Evolutionary conservation across 2,888 invertebrate species (phyloP).

Genomic region (Drosophila barbarae): DNA sequence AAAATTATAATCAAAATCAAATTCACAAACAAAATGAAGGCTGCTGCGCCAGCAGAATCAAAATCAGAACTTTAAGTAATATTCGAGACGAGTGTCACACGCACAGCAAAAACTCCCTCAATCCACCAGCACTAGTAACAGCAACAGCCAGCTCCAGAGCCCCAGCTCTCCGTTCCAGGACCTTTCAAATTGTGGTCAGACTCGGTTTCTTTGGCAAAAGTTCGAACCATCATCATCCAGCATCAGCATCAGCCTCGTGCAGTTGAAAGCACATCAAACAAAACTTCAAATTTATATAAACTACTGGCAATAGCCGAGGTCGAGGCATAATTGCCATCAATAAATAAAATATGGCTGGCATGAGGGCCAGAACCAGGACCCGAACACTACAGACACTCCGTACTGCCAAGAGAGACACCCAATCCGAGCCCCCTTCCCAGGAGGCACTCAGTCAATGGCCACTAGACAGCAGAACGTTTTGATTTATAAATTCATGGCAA

Average conservation of each 20-base stretch:
- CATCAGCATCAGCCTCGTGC: constrained; percentile 46
- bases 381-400: constrained; percentile 21
- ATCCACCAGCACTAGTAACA: background rate
- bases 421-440: constrained; percentile 26
- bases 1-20: constrained; percentile 50
- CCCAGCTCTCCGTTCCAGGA: constrained; percentile 31
- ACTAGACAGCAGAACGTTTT: constrained; percentile 68
- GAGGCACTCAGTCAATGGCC: constrained; percentile 45
- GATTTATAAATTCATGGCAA: constrained; percentile 73
- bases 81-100: constrained; percentile 37
- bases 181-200: constrained; percentile 72
- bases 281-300: constrained; percentile 66
- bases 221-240: constrained; percentile 54
- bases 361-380: constrained; percentile 19
- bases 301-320: constrained; percentile 73
- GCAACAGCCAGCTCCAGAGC: constrained; percentile 8
- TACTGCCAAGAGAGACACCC: constrained; percentile 35
- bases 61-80: constrained; percentile 57
- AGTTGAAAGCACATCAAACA: constrained; percentile 71
- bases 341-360: constrained; percentile 71
- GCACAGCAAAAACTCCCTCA: constrained; percentile 19
- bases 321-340: constrained; percentile 78
- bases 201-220: constrained; percentile 66
- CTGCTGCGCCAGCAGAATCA: constrained; percentile 53
- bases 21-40: constrained; percentile 50